Evolutionary conservation across 2,797 vertebrate species (phyloP), one percentile per base, ranked within the genome.

Genomic region (Acridotheres tristis): DNA sequence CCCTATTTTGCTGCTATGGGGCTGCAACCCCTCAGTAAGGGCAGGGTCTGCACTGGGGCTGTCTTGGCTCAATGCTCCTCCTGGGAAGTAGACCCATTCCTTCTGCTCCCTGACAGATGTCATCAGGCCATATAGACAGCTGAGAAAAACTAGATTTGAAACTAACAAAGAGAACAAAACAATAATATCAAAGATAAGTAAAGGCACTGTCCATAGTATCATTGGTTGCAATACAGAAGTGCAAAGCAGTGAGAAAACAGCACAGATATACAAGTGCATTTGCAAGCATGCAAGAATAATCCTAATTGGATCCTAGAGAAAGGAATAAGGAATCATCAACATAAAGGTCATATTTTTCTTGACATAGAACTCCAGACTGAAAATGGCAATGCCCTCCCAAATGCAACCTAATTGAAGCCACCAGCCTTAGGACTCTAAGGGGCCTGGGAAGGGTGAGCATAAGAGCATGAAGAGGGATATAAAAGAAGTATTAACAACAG

Each of bases 371-470:
- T 74, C 12, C 15, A 47, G n/a, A 12, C 22, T 54, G 19, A 54
- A 84, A 71, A 51, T 8, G 19, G 2, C 45, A 66, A 15, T 59
- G 21, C 2, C 22, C 5, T 50, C 14, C 14, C 11, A 45, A 19
- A n/a, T 19, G 8, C 5, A 25, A n/a, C 15, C 34, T 10, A 10
- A 38, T 79, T 14, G 29, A 72, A 73, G 9, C 6, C 51, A 66
- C 5, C 9, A 77, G 15, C 5, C 10, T 38, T 26, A 61, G 18
- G 34, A 32, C 5, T 32, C 7, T n/a, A 42, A 57, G 29, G 14
- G 68, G 5, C 14, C 43, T 2, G 0, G 6, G 18, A 79, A 65
- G 6, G 15, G 10, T 48, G 22, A 85, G 22, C 1, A 1, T 22
- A 75, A n/a, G 22, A 61, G 15, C 16, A 65, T 57, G 26, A 89